A percentile compares a stretch with the other conserved stretches of the same genome.
These are phyloP conservation scores for Ammospiza nelsoni DNA, from an alignment of 2,113 vertebrate genomes.

Conservation along the genomic window DNA sequence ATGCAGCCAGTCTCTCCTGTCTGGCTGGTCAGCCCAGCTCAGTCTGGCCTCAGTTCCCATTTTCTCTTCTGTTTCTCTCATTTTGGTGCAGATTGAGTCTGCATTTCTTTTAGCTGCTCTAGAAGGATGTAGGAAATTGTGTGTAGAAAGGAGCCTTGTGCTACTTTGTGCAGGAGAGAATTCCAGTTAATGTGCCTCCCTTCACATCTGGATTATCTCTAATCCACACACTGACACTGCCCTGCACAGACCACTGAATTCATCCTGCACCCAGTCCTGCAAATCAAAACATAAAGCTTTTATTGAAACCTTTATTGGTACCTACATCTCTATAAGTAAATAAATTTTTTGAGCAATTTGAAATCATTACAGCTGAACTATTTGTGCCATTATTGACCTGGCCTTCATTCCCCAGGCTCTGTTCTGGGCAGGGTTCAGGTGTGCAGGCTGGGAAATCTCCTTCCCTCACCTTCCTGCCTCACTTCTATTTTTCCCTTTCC, in stretches of 20 bases:
- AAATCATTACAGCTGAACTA: background rate
- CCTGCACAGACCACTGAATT: background rate
- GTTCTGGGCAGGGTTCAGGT: no score
- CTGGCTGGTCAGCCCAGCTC: background rate
- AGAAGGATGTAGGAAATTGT: background rate
- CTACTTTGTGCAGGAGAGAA: background rate
- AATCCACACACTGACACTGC: rapidly evolving
- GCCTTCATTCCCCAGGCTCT: rapidly evolving
- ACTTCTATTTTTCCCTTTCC: rapidly evolving
- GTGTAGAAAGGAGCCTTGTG: background rate
- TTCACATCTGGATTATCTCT: background rate
- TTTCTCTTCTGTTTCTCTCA: background rate
- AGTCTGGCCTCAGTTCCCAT: background rate
- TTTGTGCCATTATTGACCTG: background rate
- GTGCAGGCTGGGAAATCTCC: background rate
- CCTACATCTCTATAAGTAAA: background rate
- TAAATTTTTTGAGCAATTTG: background rate
- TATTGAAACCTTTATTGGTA: background rate
- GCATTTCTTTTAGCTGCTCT: background rate
- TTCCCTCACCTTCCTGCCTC: background rate
- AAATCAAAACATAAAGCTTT: background rate
- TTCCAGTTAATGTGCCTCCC: rapidly evolving
- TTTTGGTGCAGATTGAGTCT: background rate
- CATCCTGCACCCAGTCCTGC: background rate
- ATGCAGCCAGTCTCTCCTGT: rapidly evolving